Base-by-base conservation (phyloP, 2,113 vertebrate species). In the Acanthochromis polyacanthus region DNA sequence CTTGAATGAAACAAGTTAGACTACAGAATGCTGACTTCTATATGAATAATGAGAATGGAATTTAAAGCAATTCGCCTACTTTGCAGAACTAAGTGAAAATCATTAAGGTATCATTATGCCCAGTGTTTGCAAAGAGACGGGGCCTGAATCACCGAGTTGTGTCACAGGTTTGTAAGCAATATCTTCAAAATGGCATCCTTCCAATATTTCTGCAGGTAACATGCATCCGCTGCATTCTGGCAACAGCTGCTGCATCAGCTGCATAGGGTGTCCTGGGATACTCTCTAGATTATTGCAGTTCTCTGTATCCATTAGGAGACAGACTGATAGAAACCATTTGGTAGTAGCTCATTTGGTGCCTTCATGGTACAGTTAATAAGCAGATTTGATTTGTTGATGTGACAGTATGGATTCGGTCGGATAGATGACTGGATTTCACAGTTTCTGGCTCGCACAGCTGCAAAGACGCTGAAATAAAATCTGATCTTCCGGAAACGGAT, bases 221-320 rank as follows among this genome's bases (percentile, higher is more conserved):
- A 58, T 70, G 75, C 66, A 85, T 77, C 78, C 48, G 19, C 23
- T 75, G 57, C 71, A 72, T 78, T 66, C 67, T 50, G 46, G 71
- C 58, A 84, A 71, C 89, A 91, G 83, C 82, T 91, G 88, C 73
- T 87, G 75, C 55, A 74, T 89, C 87, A 85, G 85, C 82, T 88
- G 87, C 83, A 67, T 53, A 45, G 59, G 38, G 58, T 68, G 55
- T 78, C 77, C 77, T 43, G 64, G 69, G 78, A 78, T 46, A 71
- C 50, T 36, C 46, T 28, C 30, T 65, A 66, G 66, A 61, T 46
- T 56, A 82, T 80, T 78, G 69, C 22, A 75, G 64, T 75, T 16
- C 63, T 83, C 78, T 82, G 82, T 72, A 74, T 78, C 77, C 69
- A 84, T 85, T 79, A 68, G 60, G 36, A 63, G 38, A 78, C 60